Evolutionary conservation across 2,888 invertebrate genomes (phyloP), one percentile per base, ranked within the genome.

Genomic region (Euphydryas editha): DNA sequence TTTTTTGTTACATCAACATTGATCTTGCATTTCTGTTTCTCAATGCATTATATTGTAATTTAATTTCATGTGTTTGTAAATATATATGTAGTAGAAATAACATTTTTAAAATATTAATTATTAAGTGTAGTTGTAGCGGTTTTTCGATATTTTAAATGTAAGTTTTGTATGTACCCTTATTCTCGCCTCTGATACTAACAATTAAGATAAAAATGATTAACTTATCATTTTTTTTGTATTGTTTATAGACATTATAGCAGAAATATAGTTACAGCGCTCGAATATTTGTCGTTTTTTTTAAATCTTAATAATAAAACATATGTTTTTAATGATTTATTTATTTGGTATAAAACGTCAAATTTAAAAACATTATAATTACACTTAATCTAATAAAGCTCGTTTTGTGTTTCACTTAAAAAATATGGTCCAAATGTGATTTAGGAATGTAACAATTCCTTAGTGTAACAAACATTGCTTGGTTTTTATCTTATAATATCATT

Each of bases 271-370:
- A 70, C 82, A 82, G 83, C 85, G 87, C 87, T 88, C 88, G 79
- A 81, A 69, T 18, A 62, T 13, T 4, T 3, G n/a, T 44, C n/a
- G 2, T 62, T 17, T 54, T 55, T 64, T 59, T 62, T n/a, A n/a
- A n/a, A 47, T 59, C 62, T 64, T 39, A 69, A 77, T 72, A 65
- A 75, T 73, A 69, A 69, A 68, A 11, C 37, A 15, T 62, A 62
- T 62, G 3, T 71, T 62, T 64, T 71, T 54, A 71, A 79, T 80
- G 78, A 80, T 82, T 82, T 92, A 88, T 92, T 54, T 54, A 54
- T 92, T 92, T 92, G 92, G 92, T 90, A 90, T 89, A 90, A 90
- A 88, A 87, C 82, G 82, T 83, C 81, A 81, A 82, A 84, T 81
- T 82, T 79, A 68, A 71, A 70, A 67, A 75, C 73, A 78, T 81